Evolutionary conservation across 35 echinoderm and acorn worm species (phyloP).

Genomic region (Apostichopus japonicus): DNA sequence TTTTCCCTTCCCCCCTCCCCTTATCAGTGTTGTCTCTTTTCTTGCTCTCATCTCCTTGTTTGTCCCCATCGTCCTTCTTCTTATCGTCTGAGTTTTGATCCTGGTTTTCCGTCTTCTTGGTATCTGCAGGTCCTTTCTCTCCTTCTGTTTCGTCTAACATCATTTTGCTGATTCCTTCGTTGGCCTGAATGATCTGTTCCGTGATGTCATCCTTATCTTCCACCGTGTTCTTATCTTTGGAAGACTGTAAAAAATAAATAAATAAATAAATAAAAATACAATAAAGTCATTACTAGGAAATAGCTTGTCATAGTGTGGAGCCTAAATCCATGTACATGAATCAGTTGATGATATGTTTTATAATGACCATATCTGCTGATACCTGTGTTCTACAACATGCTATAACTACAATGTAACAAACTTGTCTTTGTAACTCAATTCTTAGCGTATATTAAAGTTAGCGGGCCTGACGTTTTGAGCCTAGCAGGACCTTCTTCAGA

Average conservation of each 20-base stretch:
- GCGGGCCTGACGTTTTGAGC: too few species aligned
- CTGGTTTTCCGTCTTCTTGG: conserved; percentile 32
- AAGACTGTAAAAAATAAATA: neutral
- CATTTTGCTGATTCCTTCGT: conserved; percentile 37
- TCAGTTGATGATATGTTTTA: neutral
- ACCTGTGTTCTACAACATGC: too few species aligned
- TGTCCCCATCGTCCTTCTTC: conserved; percentile 26
- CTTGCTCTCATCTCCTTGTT: conserved; percentile 28
- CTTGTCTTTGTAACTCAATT: too few species aligned
- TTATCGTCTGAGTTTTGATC: too few species aligned
- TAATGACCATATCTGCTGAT: too few species aligned
- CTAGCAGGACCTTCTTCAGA: too few species aligned
- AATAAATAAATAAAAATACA: neutral
- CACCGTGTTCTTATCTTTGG: conserved; percentile 31
- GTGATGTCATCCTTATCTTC: conserved; percentile 14
- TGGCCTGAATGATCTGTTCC: neutral
- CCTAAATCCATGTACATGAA: too few species aligned
- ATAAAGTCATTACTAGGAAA: neutral
- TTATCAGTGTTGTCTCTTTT: conserved; percentile 16
- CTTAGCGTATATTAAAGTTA: too few species aligned
- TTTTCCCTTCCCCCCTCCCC: conserved; percentile 39
- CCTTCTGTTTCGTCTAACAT: conserved; percentile 29
- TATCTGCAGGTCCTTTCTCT: neutral
- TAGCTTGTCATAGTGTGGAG: too few species aligned
- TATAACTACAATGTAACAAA: too few species aligned